Evolutionary conservation across 1,140 invertebrate genomes (phyloP), one percentile per base, ranked within the genome.

Genomic region (Aphidius ervi): DNA sequence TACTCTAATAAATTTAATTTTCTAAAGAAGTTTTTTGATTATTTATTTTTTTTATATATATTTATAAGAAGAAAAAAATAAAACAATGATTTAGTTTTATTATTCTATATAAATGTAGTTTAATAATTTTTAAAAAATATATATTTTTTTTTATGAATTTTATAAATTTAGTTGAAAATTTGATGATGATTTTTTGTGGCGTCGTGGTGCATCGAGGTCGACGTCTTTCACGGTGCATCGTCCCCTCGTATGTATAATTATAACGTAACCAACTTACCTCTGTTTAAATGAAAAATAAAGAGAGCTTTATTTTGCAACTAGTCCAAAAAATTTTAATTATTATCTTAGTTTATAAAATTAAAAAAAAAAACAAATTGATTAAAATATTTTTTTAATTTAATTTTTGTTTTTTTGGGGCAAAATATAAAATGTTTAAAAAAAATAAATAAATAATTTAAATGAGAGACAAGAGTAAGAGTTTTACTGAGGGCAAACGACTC

Each of bases 381-480:
- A 1, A 10, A 37, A 37, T 6, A 37, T 37, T 39, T 37, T 31
- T 9, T 10, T 9, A 10, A 3, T 52, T 52, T 52, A 37, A 10
- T 40, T 5, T 39, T 37, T 9, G 6, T 6, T 37, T 39, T 52
- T 31, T 31, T 16, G 47, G 20, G 47, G n/a, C 16, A 9, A 10
- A 41, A 41, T 54, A n/a, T 42, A 41, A 10, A 9, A 9, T 2
- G 48, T 46, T 52, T 31, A 52, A 65, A 68, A 68, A 64, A 31
- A 31, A 31, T 31, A 31, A 31, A 31, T 31, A 31, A 31, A 31
- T 31, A 31, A 31, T 31, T 68, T 69, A 70, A 66, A 63, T 64
- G 68, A 75, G 67, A 68, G 63, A 65, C 68, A 61, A 54, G 52
- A 65, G 48, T 62, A 61, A 64, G 62, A 65, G 65, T 68, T 62